Evolutionary conservation across 2,113 vertebrate species (phyloP), one percentile per base, ranked within the genome.

Genomic region (Elaphurus davidianus): DNA sequence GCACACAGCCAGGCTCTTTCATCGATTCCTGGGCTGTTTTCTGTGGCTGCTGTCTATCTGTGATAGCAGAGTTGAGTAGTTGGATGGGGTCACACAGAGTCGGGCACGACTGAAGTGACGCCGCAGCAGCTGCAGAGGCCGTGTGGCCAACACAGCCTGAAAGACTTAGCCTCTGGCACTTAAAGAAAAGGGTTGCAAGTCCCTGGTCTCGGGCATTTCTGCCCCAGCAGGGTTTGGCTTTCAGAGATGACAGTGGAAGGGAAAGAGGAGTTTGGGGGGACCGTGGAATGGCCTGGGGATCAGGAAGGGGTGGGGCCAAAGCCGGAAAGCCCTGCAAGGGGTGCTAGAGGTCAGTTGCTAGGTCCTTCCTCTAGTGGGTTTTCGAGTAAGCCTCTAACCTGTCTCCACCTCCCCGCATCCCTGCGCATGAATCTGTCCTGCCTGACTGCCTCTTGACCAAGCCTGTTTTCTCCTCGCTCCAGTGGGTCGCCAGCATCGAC

Each of bases 401-500:
- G 43, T 55, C 16, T 27, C 43, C 6, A 2, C 0, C 7, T 14
- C 10, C 7, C 21, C 25, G 16, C 5, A 19, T 40, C 92, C 95
- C 52, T 45, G 79, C 36, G 12, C 55, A 1, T 54, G 13, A 79
- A 3, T 89, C 52, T 78, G 83, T 59, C 16, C 19, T 6, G 47
- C 2, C 12, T 15, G 16, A 1, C 2, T n/a, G 54, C 30, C 9
- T 95, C 21, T 74, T 79, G 62, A 87, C 67, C 59, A 5, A 60
- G 83, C 7, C 82, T 21, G 47, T 5, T 90, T 8, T 89, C 17
- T 96, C 6, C 33, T 2, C 1, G 0, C 33, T 3, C 9, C 97
- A 99, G 99, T 99, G 99, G 99, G 99, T 99, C 6, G 99, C 99
- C 54, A 99, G 99, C 93, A 99, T 99, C 82, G 99, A 99, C 54